Base-by-base conservation (phyloP, 2,113 vertebrate species). In the Trogon melanurus region DNA sequence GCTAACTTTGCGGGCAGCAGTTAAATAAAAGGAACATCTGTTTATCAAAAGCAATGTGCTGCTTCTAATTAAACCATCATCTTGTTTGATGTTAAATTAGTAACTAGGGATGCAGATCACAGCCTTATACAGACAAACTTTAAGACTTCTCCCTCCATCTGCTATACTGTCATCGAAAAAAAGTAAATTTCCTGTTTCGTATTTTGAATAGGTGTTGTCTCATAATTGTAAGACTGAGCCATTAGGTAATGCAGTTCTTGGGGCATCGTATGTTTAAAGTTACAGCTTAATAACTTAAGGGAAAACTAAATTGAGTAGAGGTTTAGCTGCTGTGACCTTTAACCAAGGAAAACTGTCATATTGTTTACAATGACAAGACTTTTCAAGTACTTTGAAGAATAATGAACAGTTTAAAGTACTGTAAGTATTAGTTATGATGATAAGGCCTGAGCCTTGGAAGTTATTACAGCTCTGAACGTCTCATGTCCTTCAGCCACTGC, bases 11-110 rank as follows among this genome's bases (percentile, higher is more conserved):
- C 1, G 26, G 67, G 83, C 81, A 97, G 82, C 87, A 92, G 95
- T 97, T 96, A 96, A 97, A 96, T 90, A 97, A 94, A 97, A 58
- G 61, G 95, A 97, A 98, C 96, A 98, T 98, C 96, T 98, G 96
- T 96, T 96, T 97, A 94, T 94, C 91, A 95, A 97, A 97, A 36
- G 79, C 91, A 91, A 93, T 89, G 66, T 85, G 91, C 90, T 97
- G 95, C 96, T 97, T 97, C 96, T 97, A 97, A 98, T 98, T 97
- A 98, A 97, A 95, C 96, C 57, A 58, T 97, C 95, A 95, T 96
- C 96, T 97, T 96, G 85, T 95, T 96, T 92, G 91, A 92, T 83
- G 71, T 89, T 98, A 96, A 97, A 97, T 98, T 97, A 97, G 95
- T 95, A 97, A 95, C 96, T 95, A 93, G 89, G 86, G 96, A 86